A percentile compares a stretch with the other conserved stretches of the same genome.
phyloP scores from a whole-genome alignment of 2,888 invertebrate species.

The Coleophora flavipennella region DNA sequence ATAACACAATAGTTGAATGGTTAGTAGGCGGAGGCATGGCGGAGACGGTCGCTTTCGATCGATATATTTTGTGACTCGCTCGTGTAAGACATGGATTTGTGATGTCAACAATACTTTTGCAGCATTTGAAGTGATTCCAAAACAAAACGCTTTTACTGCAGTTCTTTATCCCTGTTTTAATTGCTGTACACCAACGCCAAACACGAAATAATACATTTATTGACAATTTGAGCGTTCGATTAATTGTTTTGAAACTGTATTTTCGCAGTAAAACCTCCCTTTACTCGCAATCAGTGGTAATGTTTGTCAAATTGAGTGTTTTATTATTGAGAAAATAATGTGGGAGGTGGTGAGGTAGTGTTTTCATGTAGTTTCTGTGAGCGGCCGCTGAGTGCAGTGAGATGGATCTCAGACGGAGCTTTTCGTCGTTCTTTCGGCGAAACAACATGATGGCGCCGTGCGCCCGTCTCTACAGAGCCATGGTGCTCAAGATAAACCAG shows the following conservation, averaged over 20 bases:
- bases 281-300: conserved; percentile 41
- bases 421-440: conserved; percentile 36
- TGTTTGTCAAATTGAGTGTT: conserved; percentile 67
- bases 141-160: too few species aligned
- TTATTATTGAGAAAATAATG: conserved; percentile 39
- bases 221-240: conserved; percentile 1
- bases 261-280: neutral
- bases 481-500: conserved; percentile 65
- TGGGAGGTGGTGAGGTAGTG: conserved; percentile 22
- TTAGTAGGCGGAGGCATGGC: too few species aligned
- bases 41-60: too few species aligned
- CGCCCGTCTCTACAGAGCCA: conserved; percentile 55
- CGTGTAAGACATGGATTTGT: too few species aligned
- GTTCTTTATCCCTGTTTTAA: too few species aligned
- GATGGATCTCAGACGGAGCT: conserved; percentile 41
- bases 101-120: too few species aligned
- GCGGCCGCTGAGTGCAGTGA: conserved; percentile 11
- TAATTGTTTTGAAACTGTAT: conserved; percentile 7
- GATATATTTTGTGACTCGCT: too few species aligned
- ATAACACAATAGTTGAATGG: too few species aligned
- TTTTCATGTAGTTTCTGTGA: conserved; percentile 19
- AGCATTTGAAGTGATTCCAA: too few species aligned
- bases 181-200: conserved; percentile 3
- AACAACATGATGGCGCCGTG: conserved; percentile 56
- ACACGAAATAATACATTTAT: conserved; percentile 13